Percentiles rank a stretch among this genome's conserved stretches.
Evolutionary conservation across 2,113 vertebrate species (phyloP).

Genomic region (Cepphus grylle): DNA sequence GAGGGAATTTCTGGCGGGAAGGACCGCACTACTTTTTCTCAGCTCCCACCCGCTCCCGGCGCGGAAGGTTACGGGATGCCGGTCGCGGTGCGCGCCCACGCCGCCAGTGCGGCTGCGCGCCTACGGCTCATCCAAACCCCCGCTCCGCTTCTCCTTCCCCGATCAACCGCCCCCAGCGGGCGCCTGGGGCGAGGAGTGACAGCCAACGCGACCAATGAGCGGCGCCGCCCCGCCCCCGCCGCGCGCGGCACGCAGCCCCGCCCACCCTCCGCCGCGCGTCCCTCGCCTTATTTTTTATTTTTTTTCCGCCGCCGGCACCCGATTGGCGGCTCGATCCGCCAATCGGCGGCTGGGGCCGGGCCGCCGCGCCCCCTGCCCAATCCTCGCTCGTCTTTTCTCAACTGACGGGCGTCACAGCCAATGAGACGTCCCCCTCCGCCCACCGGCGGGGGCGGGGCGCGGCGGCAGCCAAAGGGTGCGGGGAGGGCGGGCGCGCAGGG

Average conservation of each 20-base stretch:
- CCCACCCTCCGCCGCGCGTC: background rate
- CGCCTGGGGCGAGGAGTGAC: background rate
- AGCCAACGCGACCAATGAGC: fast-evolving
- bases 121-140: background rate
- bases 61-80: background rate
- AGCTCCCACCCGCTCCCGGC: fast-evolving
- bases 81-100: fast-evolving
- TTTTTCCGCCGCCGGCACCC: background rate
- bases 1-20: background rate
- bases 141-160: fast-evolving
- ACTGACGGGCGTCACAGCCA: background rate
- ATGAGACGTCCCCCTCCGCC: background rate
- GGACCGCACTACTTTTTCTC: background rate
- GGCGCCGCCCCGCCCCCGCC: background rate
- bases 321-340: background rate
- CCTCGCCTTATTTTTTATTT: background rate
- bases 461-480: background rate
- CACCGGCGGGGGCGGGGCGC: background rate
- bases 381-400: fast-evolving
- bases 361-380: background rate
- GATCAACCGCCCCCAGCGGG: background rate
- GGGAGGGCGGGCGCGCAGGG: background rate
- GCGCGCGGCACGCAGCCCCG: background rate
- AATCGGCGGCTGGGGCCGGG: background rate
- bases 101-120: fast-evolving